Evolutionary conservation across 92 coral and sea anemone species (phyloP), one percentile per base, ranked within the genome.

Genomic region (Siderastrea radians): DNA sequence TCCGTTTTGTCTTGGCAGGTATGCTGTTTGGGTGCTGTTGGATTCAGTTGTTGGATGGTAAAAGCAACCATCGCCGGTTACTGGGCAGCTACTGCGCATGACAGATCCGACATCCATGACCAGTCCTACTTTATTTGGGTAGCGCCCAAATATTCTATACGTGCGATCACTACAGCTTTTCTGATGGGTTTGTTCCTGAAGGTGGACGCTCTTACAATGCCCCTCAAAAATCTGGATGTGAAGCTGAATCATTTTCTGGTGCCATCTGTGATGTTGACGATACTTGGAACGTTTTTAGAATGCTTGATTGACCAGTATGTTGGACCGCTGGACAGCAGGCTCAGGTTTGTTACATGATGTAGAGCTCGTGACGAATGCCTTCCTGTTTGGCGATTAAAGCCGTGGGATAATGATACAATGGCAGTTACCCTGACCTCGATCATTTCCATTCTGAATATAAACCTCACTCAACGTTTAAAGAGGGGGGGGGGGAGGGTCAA

Each of bases 1-100:
- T 52, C 54, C 15, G 49, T 14, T 48, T 14, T 45, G 16, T 43
- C 12, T 57, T 57, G 7, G 5, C 52, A 84, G 88, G 88, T 84
- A 17, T 84, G 82, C 51, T 84, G 61, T 60, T 51, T 84, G 53
- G 95, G 95, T 13, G 90, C 87, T 2, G 95, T 92, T 11, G 95
- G 95, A 72, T 50, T 92, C 4, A 61, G 81, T 44, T 84, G 87
- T 38, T 88, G 86, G 93, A 71, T 92, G 62, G 46, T 85, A 14
- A 84, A 92, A 77, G 87, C 87, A 13, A 17, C 82, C 16, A 73
- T 92, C n/a, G 26, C 82, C 17, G 93, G 61, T 8, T 78, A 84
- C 46, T 85, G 86, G 90, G 81, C 88, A 48, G 84, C 7, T 67
- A 81, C 44, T 16, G 77, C 16, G 19, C 49, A 68, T 52, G 76